phyloP scores from a whole-genome alignment of 2,888 invertebrate species.

The Cerastis leucographa region DNA sequence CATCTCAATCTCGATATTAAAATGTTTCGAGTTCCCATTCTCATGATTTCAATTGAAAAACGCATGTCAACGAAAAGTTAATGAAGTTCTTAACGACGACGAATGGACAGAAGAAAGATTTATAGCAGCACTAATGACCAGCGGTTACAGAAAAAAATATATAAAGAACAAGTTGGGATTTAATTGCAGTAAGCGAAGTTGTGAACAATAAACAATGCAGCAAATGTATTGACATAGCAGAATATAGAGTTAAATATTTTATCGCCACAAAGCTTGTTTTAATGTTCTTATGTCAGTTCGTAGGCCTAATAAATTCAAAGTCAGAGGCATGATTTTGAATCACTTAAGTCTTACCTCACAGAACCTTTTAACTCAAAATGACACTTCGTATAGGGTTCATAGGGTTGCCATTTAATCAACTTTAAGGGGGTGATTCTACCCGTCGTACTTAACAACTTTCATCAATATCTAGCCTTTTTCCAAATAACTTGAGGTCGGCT shows the following conservation, averaged over 20 bases:
- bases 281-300: slow-evolving; percentile 15
- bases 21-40: slow-evolving; percentile 79
- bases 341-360: slow-evolving; percentile 1
- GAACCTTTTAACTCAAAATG: not conserved
- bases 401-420: not conserved
- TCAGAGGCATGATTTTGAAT: slow-evolving; percentile 16
- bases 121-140: slow-evolving; percentile 85
- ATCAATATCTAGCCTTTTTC: not conserved
- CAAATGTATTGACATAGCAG: slow-evolving; percentile 55
- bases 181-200: slow-evolving; percentile 59
- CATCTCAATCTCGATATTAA: slow-evolving; percentile 78
- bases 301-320: slow-evolving; percentile 25
- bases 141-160: slow-evolving; percentile 75
- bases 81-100: slow-evolving; percentile 87
- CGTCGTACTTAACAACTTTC: not conserved
- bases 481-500: not conserved
- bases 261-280: slow-evolving; percentile 31
- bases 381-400: not conserved
- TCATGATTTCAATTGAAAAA: slow-evolving; percentile 82
- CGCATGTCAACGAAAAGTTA: slow-evolving; percentile 79
- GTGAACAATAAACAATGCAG: slow-evolving; percentile 55
- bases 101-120: slow-evolving; percentile 83
- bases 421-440: not conserved
- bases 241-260: slow-evolving; percentile 39
- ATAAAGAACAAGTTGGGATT: slow-evolving; percentile 54